Percentiles rank a stretch among this genome's conserved stretches.
phyloP scores from a whole-genome alignment of 1,140 invertebrate genomes.

The Drosophila jambulina region DNA sequence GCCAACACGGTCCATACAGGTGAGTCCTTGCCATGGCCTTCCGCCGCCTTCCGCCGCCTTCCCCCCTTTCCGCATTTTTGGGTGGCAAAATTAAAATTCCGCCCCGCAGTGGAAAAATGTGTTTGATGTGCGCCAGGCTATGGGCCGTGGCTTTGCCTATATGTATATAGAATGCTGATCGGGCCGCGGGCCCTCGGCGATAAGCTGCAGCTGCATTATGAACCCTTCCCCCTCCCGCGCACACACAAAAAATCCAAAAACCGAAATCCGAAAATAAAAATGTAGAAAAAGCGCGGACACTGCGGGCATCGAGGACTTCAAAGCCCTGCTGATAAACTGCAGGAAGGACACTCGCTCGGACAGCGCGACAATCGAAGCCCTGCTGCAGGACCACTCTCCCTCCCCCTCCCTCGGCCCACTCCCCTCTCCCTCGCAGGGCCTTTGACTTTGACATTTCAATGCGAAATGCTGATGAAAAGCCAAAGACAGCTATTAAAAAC shows the following conservation, averaged over 20 bases:
- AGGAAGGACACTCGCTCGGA: constrained; percentile 50
- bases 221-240: neutral
- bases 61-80: constrained; percentile 39
- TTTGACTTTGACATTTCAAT: constrained; percentile 82
- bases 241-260: constrained; percentile 12
- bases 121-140: constrained; percentile 65
- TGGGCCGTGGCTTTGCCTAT: neutral
- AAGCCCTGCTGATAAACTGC: constrained; percentile 56
- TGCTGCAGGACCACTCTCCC: neutral
- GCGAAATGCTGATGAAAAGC: constrained; percentile 80
- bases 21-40: constrained; percentile 86
- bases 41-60: neutral
- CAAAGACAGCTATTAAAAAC: constrained; percentile 71
- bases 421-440: neutral
- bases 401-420: neutral
- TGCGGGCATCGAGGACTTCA: constrained; percentile 50
- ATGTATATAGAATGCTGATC: constrained; percentile 45
- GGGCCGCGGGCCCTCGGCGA: constrained; percentile 59
- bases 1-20: constrained; percentile 95
- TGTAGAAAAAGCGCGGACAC: constrained; percentile 46
- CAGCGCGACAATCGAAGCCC: constrained; percentile 58
- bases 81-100: constrained; percentile 62
- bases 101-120: constrained; percentile 62
- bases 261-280: neutral
- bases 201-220: constrained; percentile 75